Evolutionary conservation across 2,797 vertebrate genomes (phyloP).

Genomic region (Tamandua tetradactyla): DNA sequence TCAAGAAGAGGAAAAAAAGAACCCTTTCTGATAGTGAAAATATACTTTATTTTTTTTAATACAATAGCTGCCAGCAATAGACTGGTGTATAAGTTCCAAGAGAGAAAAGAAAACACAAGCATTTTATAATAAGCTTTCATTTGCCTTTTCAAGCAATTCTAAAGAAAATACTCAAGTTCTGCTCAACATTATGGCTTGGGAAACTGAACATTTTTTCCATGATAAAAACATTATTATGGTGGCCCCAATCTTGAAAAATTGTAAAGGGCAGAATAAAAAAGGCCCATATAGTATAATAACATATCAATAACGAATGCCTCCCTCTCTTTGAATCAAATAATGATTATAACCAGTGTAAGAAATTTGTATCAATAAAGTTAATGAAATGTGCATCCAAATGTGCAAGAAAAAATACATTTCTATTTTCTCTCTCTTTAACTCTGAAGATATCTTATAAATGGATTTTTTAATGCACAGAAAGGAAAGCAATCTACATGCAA

Average conservation of each 20-base stretch:
- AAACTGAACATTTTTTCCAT: background rate
- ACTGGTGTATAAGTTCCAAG: constrained; percentile 86
- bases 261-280: constrained; percentile 30
- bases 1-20: constrained; percentile 62
- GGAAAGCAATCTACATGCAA: constrained; percentile 52
- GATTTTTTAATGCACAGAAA: constrained; percentile 59
- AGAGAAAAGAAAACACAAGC: constrained; percentile 84
- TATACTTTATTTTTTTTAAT: constrained; percentile 88
- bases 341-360: constrained; percentile 58
- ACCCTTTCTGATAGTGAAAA: constrained; percentile 87
- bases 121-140: constrained; percentile 81
- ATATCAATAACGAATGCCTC: constrained; percentile 31
- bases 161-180: constrained; percentile 74
- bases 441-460: constrained; percentile 61
- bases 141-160: constrained; percentile 82
- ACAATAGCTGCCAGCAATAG: constrained; percentile 91
- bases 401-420: constrained; percentile 69
- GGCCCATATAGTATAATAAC: background rate
- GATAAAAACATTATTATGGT: constrained; percentile 51
- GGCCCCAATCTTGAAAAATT: constrained; percentile 50
- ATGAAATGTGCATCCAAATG: constrained; percentile 67
- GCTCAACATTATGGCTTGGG: constrained; percentile 50
- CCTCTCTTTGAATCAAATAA: constrained; percentile 61
- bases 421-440: constrained; percentile 59
- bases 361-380: constrained; percentile 37